Percentiles rank a stretch among this genome's conserved stretches.
Evolutionary conservation across 2,888 invertebrate species (phyloP).

Genomic region (Dasysyrphus tricinctus): DNA sequence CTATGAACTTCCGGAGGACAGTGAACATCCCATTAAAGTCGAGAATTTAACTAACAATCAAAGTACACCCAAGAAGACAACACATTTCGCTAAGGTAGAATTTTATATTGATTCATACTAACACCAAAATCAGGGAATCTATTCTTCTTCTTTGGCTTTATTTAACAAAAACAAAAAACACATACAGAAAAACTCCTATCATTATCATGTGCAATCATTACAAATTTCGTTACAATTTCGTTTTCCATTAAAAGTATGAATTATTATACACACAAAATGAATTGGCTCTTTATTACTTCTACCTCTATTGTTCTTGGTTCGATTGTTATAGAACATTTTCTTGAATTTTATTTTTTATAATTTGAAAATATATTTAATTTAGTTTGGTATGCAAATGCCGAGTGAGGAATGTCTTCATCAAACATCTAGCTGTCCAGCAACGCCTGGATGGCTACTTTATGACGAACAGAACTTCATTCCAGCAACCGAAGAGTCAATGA

Average conservation of each 20-base stretch:
- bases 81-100: conserved; percentile 81
- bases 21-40: conserved; percentile 69
- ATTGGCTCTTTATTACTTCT: conserved; percentile 43
- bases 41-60: conserved; percentile 77
- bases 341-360: conserved; percentile 42
- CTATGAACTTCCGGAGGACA: conserved; percentile 80
- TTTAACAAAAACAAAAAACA: conserved; percentile 13
- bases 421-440: conserved; percentile 65
- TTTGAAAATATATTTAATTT: conserved; percentile 50
- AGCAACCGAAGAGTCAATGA: conserved; percentile 54
- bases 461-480: conserved; percentile 26
- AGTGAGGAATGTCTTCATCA: conserved; percentile 56
- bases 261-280: conserved; percentile 27
- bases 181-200: neutral
- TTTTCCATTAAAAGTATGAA: conserved; percentile 57
- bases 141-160: conserved; percentile 21
- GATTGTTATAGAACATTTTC: conserved; percentile 2
- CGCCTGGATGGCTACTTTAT: conserved; percentile 60
- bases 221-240: conserved; percentile 11
- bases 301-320: neutral
- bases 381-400: conserved; percentile 56
- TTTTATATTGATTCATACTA: conserved; percentile 81
- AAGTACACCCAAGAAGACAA: conserved; percentile 81
- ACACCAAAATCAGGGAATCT: conserved; percentile 19
- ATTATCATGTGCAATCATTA: conserved; percentile 45